phyloP scores from a whole-genome alignment of 2,113 vertebrate genomes.

The Ascaphus truei region DNA sequence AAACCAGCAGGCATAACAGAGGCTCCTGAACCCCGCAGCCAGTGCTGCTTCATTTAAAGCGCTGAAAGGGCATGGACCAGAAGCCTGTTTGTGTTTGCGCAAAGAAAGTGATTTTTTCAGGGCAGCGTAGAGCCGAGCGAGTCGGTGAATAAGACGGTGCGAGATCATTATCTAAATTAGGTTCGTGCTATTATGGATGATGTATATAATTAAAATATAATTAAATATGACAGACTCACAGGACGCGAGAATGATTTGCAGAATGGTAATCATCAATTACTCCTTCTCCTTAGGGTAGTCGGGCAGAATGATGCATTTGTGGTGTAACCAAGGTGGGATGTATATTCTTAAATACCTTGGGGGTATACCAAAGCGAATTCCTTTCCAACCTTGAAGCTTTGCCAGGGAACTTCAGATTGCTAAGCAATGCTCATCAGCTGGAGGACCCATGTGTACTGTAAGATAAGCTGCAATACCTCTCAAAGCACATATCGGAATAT shows the following conservation, averaged over 20 bases:
- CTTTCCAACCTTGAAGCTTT: constrained; percentile 33
- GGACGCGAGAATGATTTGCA: constrained; percentile 66
- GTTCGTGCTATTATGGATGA: constrained; percentile 71
- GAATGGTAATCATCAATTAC: constrained; percentile 77
- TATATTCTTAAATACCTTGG: constrained; percentile 28
- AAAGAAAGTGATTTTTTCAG: constrained; percentile 59
- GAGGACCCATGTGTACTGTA: no score
- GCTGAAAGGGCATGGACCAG: no score
- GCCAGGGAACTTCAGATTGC: constrained; percentile 19
- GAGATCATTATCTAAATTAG: constrained; percentile 78
- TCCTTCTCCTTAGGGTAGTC: constrained; percentile 56
- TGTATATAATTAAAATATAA: constrained; percentile 76
- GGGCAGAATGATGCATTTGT: constrained; percentile 30
- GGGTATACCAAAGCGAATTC: constrained; percentile 45
- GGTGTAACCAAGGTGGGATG: constrained; percentile 42
- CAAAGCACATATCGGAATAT: no score
- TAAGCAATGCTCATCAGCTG: no score
- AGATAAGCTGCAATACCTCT: no score
- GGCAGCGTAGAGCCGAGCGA: constrained; percentile 60
- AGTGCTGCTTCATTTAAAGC: no score
- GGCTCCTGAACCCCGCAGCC: no score
- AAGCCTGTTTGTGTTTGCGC: constrained; percentile 62
- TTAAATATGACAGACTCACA: constrained; percentile 73
- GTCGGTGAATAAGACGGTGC: constrained; percentile 64
- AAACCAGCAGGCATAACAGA: no score